Evolutionary conservation across 2,888 invertebrate genomes (phyloP).

Genomic region (Nebria brevicollis): DNA sequence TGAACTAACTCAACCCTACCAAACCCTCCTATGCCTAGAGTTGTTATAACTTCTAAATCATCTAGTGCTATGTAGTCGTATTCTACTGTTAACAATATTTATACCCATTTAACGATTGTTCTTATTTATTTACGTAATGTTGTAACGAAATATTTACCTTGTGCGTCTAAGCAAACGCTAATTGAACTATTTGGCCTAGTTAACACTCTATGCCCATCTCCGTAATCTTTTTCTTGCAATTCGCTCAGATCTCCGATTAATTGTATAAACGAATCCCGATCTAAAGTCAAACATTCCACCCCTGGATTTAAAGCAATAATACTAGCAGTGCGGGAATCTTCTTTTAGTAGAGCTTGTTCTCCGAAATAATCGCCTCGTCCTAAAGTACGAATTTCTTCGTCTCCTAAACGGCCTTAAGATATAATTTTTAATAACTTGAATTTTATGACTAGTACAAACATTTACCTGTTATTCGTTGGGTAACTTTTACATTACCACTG

Average conservation of each 20-base stretch:
- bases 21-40: conserved; percentile 77
- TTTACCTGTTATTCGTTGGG: conserved; percentile 62
- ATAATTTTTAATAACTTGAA: conserved; percentile 49
- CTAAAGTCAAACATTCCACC: conserved; percentile 73
- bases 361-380: conserved; percentile 73
- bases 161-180: conserved; percentile 58
- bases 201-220: conserved; percentile 69
- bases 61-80: conserved; percentile 63
- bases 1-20: conserved; percentile 75
- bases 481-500: conserved; percentile 68
- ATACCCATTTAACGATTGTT: too few relatives aligned
- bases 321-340: conserved; percentile 75
- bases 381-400: conserved; percentile 69
- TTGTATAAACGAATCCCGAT: conserved; percentile 76
- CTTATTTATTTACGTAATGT: too few relatives aligned
- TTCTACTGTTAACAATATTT: conserved; percentile 54
- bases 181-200: conserved; percentile 61
- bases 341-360: conserved; percentile 72
- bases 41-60: conserved; percentile 73
- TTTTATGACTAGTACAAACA: conserved; percentile 32
- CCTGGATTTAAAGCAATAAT: conserved; percentile 72
- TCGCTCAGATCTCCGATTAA: conserved; percentile 81
- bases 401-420: conserved; percentile 60
- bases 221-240: conserved; percentile 78
- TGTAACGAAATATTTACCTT: conserved; percentile 48